A percentile compares a stretch with the other conserved stretches of the same genome.
Conservation (phyloP, 1,140 invertebrate species). For the Drosophila obscura region DNA sequence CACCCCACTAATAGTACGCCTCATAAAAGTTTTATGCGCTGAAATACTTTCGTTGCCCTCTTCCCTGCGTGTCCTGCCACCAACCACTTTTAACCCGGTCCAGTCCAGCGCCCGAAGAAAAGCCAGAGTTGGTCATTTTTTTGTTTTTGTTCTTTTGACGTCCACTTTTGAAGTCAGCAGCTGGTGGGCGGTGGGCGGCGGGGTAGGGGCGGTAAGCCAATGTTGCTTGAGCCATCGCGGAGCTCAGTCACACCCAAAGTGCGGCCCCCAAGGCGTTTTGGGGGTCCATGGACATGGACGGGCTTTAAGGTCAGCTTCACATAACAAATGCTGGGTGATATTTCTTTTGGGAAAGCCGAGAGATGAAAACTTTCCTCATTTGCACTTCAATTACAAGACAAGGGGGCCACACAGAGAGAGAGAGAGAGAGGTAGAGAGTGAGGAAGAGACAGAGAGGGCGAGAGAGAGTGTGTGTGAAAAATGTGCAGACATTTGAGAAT, state of each 20-base stretch:
- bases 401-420: too few relatives aligned
- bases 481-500: conserved; percentile 63
- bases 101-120: conserved; percentile 28
- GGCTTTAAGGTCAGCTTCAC: conserved; percentile 64
- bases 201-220: conserved; percentile 30
- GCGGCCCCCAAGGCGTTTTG: conserved; percentile 15
- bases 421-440: conserved; percentile 5
- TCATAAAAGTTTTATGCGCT: conserved; percentile 81
- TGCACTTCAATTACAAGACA: conserved; percentile 70
- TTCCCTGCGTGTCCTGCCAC: background rate
- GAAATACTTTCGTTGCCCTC: conserved; percentile 63
- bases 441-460: conserved; percentile 13
- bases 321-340: conserved; percentile 69
- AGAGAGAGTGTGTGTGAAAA: conserved; percentile 23
- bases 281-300: background rate
- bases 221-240: conserved; percentile 20
- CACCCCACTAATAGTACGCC: conserved; percentile 73
- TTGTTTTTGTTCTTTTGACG: conserved; percentile 50
- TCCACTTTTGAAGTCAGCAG: conserved; percentile 41
- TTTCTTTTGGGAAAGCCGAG: conserved; percentile 22
- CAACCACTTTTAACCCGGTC: conserved; percentile 12
- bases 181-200: conserved; percentile 2
- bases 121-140: conserved; percentile 67
- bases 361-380: conserved; percentile 71
- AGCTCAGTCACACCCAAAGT: conserved; percentile 18